Evolutionary conservation across 2,888 invertebrate species (phyloP).

Genomic region (Tetranychus piercei): DNA sequence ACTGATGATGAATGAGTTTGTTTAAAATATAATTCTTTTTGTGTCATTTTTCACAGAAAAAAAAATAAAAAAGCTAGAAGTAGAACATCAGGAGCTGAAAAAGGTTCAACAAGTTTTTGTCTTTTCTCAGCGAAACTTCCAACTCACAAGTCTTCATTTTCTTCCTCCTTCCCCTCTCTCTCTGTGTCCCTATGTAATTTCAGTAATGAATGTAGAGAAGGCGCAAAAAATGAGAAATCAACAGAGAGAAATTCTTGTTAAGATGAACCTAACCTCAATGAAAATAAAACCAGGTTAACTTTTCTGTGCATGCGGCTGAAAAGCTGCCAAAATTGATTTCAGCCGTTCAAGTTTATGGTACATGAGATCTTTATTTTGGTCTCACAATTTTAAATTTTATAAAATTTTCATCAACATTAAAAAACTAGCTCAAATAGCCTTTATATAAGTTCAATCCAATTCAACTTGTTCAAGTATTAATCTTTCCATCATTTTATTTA

Average conservation of each 20-base stretch:
- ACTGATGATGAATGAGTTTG: neutral
- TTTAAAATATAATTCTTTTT: neutral
- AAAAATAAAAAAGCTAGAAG: neutral
- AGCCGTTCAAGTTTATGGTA: neutral
- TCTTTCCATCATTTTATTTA: no score
- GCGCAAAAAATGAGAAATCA: neutral
- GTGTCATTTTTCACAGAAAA: neutral
- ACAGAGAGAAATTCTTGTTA: neutral
- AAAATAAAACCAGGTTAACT: neutral
- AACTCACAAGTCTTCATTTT: neutral
- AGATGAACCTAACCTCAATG: neutral
- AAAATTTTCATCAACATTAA: neutral
- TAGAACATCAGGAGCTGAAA: no score
- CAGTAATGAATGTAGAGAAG: neutral
- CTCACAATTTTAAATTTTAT: neutral
- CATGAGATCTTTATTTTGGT: neutral
- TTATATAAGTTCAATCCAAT: no score
- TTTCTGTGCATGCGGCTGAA: neutral
- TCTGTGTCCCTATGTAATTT: constrained; percentile 8
- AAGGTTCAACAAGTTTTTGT: neutral
- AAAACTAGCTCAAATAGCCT: neutral
- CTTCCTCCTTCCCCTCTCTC: neutral
- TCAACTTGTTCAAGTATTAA: no score
- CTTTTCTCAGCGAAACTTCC: neutral
- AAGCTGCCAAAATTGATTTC: neutral